Percentiles rank a stretch among this genome's conserved stretches.
Conservation (phyloP, 2,797 vertebrate species). For the Eulemur coronatus region DNA sequence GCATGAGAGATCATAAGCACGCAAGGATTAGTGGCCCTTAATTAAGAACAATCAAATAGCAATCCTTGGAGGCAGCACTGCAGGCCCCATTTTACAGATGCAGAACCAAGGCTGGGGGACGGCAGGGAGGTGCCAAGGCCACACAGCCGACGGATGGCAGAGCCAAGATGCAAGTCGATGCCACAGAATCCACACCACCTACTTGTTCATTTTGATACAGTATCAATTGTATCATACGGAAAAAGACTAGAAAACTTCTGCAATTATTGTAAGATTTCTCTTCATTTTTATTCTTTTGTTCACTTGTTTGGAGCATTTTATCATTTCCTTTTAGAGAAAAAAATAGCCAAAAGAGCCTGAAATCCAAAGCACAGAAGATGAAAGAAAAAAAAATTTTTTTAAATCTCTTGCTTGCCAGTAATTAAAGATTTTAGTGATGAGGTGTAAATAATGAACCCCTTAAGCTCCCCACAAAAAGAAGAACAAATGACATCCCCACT, state of each 20-base stretch:
- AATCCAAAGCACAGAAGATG: neutral
- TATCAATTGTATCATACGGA: neutral
- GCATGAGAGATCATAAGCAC: neutral
- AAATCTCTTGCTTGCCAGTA: neutral
- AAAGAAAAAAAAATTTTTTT: neutral
- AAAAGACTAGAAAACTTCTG: neutral
- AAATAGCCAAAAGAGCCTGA: neutral
- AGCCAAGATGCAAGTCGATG: neutral
- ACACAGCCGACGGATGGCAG: neutral
- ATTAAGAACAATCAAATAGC: neutral
- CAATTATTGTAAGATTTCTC: neutral
- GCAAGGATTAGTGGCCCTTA: neutral
- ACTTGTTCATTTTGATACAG: neutral
- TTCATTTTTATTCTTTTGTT: neutral
- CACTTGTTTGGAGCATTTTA: neutral
- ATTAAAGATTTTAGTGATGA: neutral
- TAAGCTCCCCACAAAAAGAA: neutral
- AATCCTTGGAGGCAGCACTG: neutral
- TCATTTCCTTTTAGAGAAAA: neutral
- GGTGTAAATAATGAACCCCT: neutral
- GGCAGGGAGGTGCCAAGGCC: neutral
- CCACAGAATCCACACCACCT: neutral
- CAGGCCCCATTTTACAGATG: neutral
- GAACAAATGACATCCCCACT: neutral
- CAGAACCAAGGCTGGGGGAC: neutral